Percentiles rank a stretch among this genome's conserved stretches.
Conservation (phyloP, 2,888 invertebrate species). For the Ophonus ardosiacus region DNA sequence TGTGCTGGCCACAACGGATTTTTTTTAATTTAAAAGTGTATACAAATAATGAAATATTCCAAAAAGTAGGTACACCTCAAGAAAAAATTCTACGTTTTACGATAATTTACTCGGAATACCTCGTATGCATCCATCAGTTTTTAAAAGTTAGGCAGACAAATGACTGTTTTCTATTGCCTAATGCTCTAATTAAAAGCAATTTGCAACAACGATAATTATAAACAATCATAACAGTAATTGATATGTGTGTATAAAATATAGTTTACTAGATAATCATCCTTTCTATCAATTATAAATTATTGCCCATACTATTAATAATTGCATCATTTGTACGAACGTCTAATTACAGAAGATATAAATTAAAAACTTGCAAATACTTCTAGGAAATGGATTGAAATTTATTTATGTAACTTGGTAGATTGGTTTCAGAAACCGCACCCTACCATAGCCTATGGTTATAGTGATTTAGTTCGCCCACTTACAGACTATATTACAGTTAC, state of each 20-base stretch:
- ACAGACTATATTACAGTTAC: neutral
- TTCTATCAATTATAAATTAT: constrained; percentile 37
- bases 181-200: constrained; percentile 20
- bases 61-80: too few relatives aligned
- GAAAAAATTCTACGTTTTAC: too few relatives aligned
- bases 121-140: too few relatives aligned
- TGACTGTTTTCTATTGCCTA: neutral
- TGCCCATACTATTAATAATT: constrained; percentile 30
- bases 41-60: too few relatives aligned
- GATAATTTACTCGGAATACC: too few relatives aligned
- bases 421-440: constrained; percentile 30
- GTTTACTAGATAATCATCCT: constrained; percentile 23
- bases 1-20: too few relatives aligned
- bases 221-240: constrained; percentile 9
- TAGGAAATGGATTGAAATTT: constrained; percentile 8
- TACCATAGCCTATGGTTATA: constrained; percentile 18
- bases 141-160: too few relatives aligned
- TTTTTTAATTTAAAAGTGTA: too few relatives aligned
- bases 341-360: constrained; percentile 35
- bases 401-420: constrained; percentile 31
- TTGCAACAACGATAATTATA: constrained; percentile 2
- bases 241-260: constrained; percentile 26
- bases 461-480: constrained; percentile 23
- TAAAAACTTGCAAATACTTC: constrained; percentile 27
- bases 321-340: constrained; percentile 22